Base-by-base conservation (phyloP, 1,140 invertebrate genomes). In the Lysiphlebus fabarum region DNA sequence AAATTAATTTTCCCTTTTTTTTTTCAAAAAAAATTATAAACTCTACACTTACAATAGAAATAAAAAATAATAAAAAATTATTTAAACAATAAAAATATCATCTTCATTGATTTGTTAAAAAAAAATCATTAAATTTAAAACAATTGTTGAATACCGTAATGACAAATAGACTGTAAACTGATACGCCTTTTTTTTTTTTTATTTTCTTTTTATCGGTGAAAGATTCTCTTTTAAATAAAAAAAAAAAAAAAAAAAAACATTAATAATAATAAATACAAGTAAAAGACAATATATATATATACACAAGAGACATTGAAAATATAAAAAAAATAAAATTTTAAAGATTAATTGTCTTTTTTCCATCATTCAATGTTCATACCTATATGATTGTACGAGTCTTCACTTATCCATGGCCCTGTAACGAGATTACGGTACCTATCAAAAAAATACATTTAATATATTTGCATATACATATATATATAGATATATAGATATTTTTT, bases 401-500 rank as follows among this genome's bases (percentile, higher is more conserved):
- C 45, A 38, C 34, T 36, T 53, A 53, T 53, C 59, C 61, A 63
- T 61, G 61, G 61, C 59, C 58, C 56, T 60, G 60, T 67, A 65
- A 65, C 64, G 67, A 67, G 66, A 68, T 70, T 73, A 73, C 65
- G 65, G 63, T 65, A 65, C 63, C 63, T 61, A 65, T 64, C 59
- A 58, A 61, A 41, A 44, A 53, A 36, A 38, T 11, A 51, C 49
- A 33, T 41, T 61, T 33, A 17, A 53, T 47, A 62, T 58, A 70
- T 73, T 70, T 71, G 65, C 71, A 73, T 70, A 69, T 54, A 71
- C 63, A 64, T 38, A n/a, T 17, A 33, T 36, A 26, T 26, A 26
- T 26, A 26, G n/a, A n/a, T n/a, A n/a, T n/a, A n/a, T n/a, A n/a
- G n/a, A n/a, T 4, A 26, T 26, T 26, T 1, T 26, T 1, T 26